Percentiles rank a stretch among this genome's conserved stretches.
Conservation (phyloP, 2,888 invertebrate genomes). For the Chymomyza caudatula region DNA sequence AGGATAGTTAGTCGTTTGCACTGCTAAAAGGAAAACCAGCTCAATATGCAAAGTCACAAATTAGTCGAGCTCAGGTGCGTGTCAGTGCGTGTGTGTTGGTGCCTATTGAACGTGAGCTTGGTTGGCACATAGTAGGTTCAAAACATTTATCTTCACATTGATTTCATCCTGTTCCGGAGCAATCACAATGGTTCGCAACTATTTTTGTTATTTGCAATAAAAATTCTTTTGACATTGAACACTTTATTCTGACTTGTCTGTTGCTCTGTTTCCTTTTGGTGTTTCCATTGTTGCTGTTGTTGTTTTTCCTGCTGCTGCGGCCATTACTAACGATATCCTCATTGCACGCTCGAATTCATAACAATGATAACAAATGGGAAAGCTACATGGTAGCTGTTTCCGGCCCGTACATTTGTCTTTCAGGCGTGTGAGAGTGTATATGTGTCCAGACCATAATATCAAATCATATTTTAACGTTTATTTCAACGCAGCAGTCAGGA, state of each 20-base stretch:
- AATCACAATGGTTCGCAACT: neutral
- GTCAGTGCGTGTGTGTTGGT: neutral
- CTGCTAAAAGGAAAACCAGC: neutral
- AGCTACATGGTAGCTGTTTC: conserved; percentile 45
- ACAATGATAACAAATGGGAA: conserved; percentile 63
- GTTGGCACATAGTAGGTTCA: neutral
- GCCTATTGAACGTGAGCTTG: neutral
- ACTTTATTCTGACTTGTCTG: conserved; percentile 45
- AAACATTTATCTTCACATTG: neutral
- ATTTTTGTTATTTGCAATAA: conserved; percentile 50
- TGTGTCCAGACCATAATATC: conserved; percentile 56
- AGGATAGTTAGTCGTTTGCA: neutral
- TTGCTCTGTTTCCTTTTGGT: conserved; percentile 3
- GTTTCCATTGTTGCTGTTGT: conserved; percentile 11
- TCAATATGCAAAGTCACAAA: neutral
- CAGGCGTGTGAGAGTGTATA: conserved; percentile 37
- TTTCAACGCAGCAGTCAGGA: conserved; percentile 22
- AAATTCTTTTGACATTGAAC: conserved; percentile 60
- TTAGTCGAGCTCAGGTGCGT: neutral
- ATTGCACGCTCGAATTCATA: conserved; percentile 57
- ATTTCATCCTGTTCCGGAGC: neutral
- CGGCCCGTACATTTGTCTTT: conserved; percentile 42
- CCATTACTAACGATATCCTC: conserved; percentile 24
- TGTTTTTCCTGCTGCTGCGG: conserved; percentile 35
- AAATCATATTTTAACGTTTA: conserved; percentile 67